A percentile compares a stretch with the other conserved stretches of the same genome.
phyloP scores from a whole-genome alignment of 2,797 vertebrate genomes.

The Vultur gryphus region DNA sequence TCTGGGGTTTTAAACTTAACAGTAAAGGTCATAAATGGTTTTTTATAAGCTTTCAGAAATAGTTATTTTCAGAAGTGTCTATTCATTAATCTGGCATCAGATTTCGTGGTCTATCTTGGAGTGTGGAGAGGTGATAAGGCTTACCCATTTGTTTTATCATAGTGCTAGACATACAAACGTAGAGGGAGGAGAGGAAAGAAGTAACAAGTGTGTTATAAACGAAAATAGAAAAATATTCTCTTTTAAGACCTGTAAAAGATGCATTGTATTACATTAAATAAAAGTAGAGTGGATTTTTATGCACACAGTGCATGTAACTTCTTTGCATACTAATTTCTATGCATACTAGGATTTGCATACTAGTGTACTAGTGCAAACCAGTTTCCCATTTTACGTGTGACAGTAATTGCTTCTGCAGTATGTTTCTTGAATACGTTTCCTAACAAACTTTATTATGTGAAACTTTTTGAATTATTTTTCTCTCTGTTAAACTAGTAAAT shows the following conservation, averaged over 20 bases:
- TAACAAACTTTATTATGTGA: not conserved
- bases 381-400: not conserved
- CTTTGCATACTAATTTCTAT: not conserved
- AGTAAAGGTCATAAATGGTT: not conserved
- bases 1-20: not conserved
- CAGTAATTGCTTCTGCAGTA: not conserved
- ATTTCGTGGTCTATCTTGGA: not conserved
- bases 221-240: not conserved
- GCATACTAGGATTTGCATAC: not conserved
- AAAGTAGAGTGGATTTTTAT: not conserved
- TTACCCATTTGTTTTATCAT: not conserved
- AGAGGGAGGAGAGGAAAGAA: not conserved
- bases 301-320: not conserved
- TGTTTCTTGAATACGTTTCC: not conserved
- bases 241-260: not conserved
- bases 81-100: not conserved
- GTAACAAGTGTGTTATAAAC: not conserved
- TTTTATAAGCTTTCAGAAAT: not conserved
- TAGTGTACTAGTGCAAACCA: not conserved
- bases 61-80: not conserved
- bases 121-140: not conserved
- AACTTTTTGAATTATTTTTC: not conserved
- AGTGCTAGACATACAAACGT: not conserved
- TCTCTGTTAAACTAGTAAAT: not conserved
- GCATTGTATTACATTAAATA: not conserved